Evolutionary conservation across 2,113 vertebrate genomes (phyloP).

Genomic region (Clarias batrachus): DNA sequence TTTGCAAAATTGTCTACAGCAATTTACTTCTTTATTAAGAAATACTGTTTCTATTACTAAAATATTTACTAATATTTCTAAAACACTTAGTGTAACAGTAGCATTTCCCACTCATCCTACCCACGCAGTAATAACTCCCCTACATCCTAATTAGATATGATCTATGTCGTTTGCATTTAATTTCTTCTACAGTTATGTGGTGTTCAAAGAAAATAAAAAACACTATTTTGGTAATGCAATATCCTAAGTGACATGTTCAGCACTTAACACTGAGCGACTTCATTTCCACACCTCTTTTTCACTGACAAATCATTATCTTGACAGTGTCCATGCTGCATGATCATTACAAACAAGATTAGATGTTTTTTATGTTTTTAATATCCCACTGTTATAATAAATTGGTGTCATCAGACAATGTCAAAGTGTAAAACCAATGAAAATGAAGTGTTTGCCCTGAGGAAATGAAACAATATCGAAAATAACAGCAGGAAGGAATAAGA

Average conservation of each 20-base stretch:
- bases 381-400: constrained; percentile 31
- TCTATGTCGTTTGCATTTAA: background rate
- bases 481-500: constrained; percentile 6
- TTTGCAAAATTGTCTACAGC: background rate
- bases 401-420: constrained; percentile 31
- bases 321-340: background rate
- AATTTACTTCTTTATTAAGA: background rate
- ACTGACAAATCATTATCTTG: background rate
- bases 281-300: background rate
- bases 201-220: background rate
- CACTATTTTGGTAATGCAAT: background rate
- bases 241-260: background rate
- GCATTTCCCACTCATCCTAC: background rate
- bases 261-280: background rate
- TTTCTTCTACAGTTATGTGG: background rate
- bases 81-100: background rate
- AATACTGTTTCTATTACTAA: background rate
- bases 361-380: constrained; percentile 21
- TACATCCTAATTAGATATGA: background rate
- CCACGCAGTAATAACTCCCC: background rate
- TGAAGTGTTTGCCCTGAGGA: constrained; percentile 20
- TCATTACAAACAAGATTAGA: constrained; percentile 29
- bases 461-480: constrained; percentile 1
- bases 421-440: constrained; percentile 15
- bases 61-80: background rate